Percentiles rank a stretch among this genome's conserved stretches.
Evolutionary conservation across 2,113 vertebrate species (phyloP).

Genomic region (Rissa tridactyla): DNA sequence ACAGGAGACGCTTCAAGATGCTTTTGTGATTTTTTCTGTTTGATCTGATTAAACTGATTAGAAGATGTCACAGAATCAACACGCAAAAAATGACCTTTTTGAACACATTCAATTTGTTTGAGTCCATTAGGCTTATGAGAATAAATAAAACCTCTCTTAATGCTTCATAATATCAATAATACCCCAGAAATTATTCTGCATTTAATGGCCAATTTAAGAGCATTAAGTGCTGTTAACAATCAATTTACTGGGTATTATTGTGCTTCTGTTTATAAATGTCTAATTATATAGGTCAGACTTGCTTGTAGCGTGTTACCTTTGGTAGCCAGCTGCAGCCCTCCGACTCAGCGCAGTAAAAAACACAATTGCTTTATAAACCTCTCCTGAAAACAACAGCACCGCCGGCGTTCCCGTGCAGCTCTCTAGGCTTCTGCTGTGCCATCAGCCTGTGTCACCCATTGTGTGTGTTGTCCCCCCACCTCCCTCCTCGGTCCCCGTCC

Average conservation of each 20-base stretch:
- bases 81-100: conserved; percentile 53
- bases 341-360: background rate
- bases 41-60: conserved; percentile 20
- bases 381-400: background rate
- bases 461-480: background rate
- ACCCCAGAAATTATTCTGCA: conserved; percentile 55
- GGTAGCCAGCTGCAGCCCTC: conserved; percentile 33
- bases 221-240: conserved; percentile 71
- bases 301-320: conserved; percentile 23
- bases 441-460: background rate
- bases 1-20: background rate
- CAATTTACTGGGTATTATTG: conserved; percentile 64
- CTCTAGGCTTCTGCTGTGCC: background rate
- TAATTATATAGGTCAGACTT: conserved; percentile 68
- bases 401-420: background rate
- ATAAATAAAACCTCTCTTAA: conserved; percentile 71
- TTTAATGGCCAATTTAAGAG: conserved; percentile 70
- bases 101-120: conserved; percentile 61
- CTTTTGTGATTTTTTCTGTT: background rate
- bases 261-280: conserved; percentile 62
- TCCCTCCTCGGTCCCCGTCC: accelerated
- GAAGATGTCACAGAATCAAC: conserved; percentile 13
- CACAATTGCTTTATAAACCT: background rate
- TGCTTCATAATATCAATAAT: conserved; percentile 67
- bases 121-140: conserved; percentile 55